Evolutionary conservation across 1,140 invertebrate species (phyloP).

Genomic region (Ceratina calcarata): DNA sequence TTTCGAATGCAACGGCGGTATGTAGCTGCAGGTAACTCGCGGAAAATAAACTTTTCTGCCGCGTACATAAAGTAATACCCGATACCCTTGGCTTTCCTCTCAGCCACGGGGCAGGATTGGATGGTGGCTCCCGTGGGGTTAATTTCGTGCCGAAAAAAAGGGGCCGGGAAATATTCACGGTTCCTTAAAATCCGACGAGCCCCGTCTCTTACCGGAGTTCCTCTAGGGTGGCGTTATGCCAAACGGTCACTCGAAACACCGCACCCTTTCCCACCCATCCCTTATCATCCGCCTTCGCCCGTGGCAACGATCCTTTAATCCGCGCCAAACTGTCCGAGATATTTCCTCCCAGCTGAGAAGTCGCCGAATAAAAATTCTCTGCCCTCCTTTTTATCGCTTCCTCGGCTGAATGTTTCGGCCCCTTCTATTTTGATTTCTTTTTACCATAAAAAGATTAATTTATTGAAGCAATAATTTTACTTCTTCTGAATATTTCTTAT

Average conservation of each 20-base stretch:
- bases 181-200: slow-evolving; percentile 77
- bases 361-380: slow-evolving; percentile 12
- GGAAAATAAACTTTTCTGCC: slow-evolving; percentile 58
- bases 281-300: slow-evolving; percentile 34
- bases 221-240: slow-evolving; percentile 73
- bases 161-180: slow-evolving; percentile 76
- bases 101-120: slow-evolving; percentile 59
- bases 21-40: slow-evolving; percentile 47
- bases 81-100: slow-evolving; percentile 45
- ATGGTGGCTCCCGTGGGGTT: slow-evolving; percentile 72
- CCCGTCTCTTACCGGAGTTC: slow-evolving; percentile 60
- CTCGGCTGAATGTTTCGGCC: neutral
- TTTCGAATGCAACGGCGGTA: slow-evolving; percentile 29
- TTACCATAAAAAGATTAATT: neutral
- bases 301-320: slow-evolving; percentile 64
- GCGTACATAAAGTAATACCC: slow-evolving; percentile 59
- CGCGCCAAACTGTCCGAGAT: slow-evolving; percentile 51
- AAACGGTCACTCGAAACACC: slow-evolving; percentile 75
- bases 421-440: neutral
- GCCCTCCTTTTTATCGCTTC: too few species aligned
- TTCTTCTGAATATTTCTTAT: too few species aligned
- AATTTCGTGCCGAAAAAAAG: slow-evolving; percentile 68
- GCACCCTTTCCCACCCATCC: slow-evolving; percentile 54
- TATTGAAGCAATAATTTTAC: neutral
- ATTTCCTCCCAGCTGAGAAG: slow-evolving; percentile 24